These are phyloP conservation scores for Eupsilia transversa DNA, from an alignment of 2,888 invertebrate species.

Conservation along the genomic window DNA sequence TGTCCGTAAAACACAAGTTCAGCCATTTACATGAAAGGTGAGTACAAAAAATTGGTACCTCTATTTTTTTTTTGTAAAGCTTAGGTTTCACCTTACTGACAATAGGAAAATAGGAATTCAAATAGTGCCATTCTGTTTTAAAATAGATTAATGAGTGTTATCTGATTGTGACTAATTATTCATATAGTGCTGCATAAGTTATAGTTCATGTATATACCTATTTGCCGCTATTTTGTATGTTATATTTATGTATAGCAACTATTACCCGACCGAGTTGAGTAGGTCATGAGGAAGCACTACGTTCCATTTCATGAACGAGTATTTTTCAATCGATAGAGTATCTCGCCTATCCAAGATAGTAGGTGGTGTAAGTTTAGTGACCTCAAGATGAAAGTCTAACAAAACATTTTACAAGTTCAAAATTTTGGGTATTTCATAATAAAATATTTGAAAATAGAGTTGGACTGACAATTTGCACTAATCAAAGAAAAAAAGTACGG, in stretches of 20 bases:
- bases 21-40: constrained; percentile 91
- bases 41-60: constrained; percentile 89
- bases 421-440: not conserved
- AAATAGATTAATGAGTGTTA: constrained; percentile 12
- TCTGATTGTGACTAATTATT: constrained; percentile 62
- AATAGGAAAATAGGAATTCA: constrained; percentile 54
- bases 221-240: constrained; percentile 88
- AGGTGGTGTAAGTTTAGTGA: constrained; percentile 34
- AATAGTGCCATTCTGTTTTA: constrained; percentile 34
- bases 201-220: constrained; percentile 81
- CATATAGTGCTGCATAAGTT: constrained; percentile 77
- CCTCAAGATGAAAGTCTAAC: constrained; percentile 24
- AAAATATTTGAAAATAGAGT: constrained; percentile 14
- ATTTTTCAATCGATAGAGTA: constrained; percentile 61
- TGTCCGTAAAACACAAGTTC: constrained; percentile 81
- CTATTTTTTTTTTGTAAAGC: constrained; percentile 82
- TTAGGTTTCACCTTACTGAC: constrained; percentile 72
- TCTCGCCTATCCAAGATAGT: constrained; percentile 17
- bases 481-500: constrained; percentile 44
- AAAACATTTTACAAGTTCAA: constrained; percentile 2
- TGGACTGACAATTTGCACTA: not conserved
- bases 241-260: constrained; percentile 79
- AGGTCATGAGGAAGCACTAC: constrained; percentile 70
- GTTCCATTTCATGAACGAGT: constrained; percentile 78
- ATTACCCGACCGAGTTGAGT: constrained; percentile 81